These are phyloP conservation scores for Microctonus aethiopoides DNA, from an alignment of 2,888 invertebrate species.

Conservation along the genomic window DNA sequence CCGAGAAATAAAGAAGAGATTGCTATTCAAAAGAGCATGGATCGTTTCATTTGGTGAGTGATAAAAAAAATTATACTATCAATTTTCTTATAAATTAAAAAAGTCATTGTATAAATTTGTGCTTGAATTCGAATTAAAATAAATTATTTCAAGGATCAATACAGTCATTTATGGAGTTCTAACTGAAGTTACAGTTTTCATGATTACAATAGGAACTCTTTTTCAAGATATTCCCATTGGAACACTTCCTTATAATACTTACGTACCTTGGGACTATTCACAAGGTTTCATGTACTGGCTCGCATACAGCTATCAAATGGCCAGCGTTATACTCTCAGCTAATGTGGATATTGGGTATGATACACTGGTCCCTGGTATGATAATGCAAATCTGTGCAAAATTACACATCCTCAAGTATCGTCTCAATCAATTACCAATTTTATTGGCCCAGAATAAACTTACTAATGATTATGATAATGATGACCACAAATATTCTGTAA, in stretches of 20 bases:
- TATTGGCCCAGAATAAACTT: not conserved
- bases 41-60: slow-evolving; percentile 24
- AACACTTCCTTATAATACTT: slow-evolving; percentile 24
- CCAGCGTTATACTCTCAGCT: slow-evolving; percentile 27
- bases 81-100: not conserved
- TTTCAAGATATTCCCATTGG: slow-evolving; percentile 21
- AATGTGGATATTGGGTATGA: slow-evolving; percentile 28
- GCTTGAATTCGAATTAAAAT: too few relatives aligned
- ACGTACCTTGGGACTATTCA: slow-evolving; percentile 28
- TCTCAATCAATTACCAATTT: slow-evolving; percentile 5
- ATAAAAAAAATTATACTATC: not conserved
- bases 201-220: slow-evolving; percentile 23
- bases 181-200: slow-evolving; percentile 28
- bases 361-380: slow-evolving; percentile 26
- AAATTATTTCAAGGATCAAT: slow-evolving; percentile 16
- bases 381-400: slow-evolving; percentile 28
- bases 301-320: slow-evolving; percentile 26
- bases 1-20: slow-evolving; percentile 19
- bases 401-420: slow-evolving; percentile 29
- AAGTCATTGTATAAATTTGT: not conserved
- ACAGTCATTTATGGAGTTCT: slow-evolving; percentile 26
- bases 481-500: too few relatives aligned
- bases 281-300: slow-evolving; percentile 23
- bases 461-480: not conserved
- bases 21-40: slow-evolving; percentile 15